Evolutionary conservation across 2,888 invertebrate genomes (phyloP).

Genomic region (Eumerus sabulonum): DNA sequence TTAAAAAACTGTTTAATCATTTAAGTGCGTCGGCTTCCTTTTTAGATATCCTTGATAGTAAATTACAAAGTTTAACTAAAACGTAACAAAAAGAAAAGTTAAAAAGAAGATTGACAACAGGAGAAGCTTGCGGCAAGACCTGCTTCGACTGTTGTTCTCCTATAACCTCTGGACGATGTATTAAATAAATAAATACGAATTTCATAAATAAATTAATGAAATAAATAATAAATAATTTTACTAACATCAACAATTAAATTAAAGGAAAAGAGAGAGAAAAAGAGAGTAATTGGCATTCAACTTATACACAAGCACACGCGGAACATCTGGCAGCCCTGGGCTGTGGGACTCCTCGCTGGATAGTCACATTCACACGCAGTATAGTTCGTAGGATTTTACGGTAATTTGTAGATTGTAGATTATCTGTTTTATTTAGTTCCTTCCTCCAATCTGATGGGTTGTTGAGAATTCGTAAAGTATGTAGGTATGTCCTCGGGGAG

Average conservation of each 20-base stretch:
- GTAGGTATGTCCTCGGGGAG: slow-evolving; percentile 41
- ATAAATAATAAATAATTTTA: slow-evolving; percentile 66
- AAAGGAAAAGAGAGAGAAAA: no score
- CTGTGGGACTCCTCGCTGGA: not conserved
- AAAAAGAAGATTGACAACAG: slow-evolving; percentile 22
- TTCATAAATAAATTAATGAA: slow-evolving; percentile 64
- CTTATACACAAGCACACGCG: slow-evolving; percentile 34
- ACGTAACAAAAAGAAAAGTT: slow-evolving; percentile 20
- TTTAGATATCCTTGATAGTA: slow-evolving; percentile 20
- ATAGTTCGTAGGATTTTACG: not conserved
- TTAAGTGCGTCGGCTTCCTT: not conserved
- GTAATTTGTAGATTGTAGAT: not conserved
- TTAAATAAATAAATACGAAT: slow-evolving; percentile 46
- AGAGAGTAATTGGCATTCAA: slow-evolving; percentile 58
- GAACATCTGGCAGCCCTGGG: not conserved
- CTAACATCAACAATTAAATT: slow-evolving; percentile 62
- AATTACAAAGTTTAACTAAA: slow-evolving; percentile 33
- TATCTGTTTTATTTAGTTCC: slow-evolving; percentile 18
- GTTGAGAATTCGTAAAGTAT: slow-evolving; percentile 13
- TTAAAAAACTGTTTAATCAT: slow-evolving; percentile 20
- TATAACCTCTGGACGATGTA: slow-evolving; percentile 24
- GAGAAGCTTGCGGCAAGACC: slow-evolving; percentile 40
- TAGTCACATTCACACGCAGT: slow-evolving; percentile 29
- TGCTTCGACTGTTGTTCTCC: slow-evolving; percentile 30
- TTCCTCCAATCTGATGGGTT: slow-evolving; percentile 49